Evolutionary conservation across 2,888 invertebrate genomes (phyloP), one percentile per base, ranked within the genome.

Genomic region (Iphiclides podalirius): DNA sequence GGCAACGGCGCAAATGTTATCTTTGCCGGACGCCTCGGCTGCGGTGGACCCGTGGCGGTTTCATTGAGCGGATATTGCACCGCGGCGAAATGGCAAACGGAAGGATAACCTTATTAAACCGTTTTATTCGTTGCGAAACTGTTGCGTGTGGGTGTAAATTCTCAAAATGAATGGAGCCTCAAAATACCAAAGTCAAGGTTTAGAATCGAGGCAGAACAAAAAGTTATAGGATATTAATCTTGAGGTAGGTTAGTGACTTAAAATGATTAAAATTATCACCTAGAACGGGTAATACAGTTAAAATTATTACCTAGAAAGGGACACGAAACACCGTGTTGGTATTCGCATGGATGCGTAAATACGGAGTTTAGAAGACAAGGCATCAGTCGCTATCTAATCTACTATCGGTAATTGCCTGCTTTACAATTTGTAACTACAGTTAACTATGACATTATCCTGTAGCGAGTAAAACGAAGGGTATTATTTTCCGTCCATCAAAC

Each of bases 401-500:
- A 41, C 11, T 28, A 45, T 45, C 41, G 45, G 36, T 12, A 33
- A 41, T 41, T 41, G 36, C 40, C 34, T 35, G 26, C 33, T 23
- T 45, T 8, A 12, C 45, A 51, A 40, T 41, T 45, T 17, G 50
- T 45, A 41, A 33, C 45, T 20, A 51, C 45, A 15, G 44, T 31
- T 31, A 41, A 36, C 41, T 36, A 36, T 41, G 50, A 45, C 37
- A 51, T 45, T 51, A 51, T 41, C 35, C 55, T 33, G 45, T 33
- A 45, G 16, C 26, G 13, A 51, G 50, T 39, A 20, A 34, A 34
- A 57, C 42, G 55, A 58, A 63, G 59, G 59, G 61, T 67, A 64
- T 63, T 64, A 71, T 70, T 70, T 70, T 66, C 63, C 61, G 53
- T 52, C 59, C 62, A 66, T 66, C 68, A 66, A 63, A 63, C 58